Base-by-base conservation (phyloP, 2,797 vertebrate species). In the Acanthiza pusilla region DNA sequence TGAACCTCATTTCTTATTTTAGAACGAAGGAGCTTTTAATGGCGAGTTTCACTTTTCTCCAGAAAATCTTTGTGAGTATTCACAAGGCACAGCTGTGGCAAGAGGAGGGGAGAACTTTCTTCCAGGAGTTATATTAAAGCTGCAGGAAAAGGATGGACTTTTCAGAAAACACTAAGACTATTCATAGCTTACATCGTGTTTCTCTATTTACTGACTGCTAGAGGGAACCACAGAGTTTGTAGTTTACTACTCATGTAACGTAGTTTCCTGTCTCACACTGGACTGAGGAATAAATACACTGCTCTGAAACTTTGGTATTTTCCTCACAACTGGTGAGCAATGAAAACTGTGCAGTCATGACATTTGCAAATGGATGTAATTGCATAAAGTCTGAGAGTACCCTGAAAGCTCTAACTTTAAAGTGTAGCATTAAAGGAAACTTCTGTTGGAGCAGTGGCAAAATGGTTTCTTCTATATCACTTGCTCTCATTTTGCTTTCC, bases 191-290 rank as follows among this genome's bases (percentile, higher is more conserved):
- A 23, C 5, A 19, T 5, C 10, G 0, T 9, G 13, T 27, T 71
- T 88, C 27, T 58, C 10, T 65, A 0, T 61, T 57, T 72, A 12
- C 18, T 18, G 55, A 5, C 42, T 65, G 13, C 21, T 55, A 16
- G 42, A 10, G 13, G 25, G 54, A 76, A 34, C 23, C 29, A 8
- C 42, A 6, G 22, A 70, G 15, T 1, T 8, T 15, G 1, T 20
- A 0, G 47, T 62, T 73, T 54, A 21, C 17, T 29, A 1, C 9
- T 70, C 8, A 0, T 0, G 20, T 47, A n/a, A 10, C 4, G 13
- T 5, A 4, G 7, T 26, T 92, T 85, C 27, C 38, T 65, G 13
- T 53, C 23, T 53, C 43, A 22, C 26, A 13, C 43, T 29, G 38
- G 3, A 11, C 1, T n/a, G 60, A 65, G 13, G 29, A 34, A 11